Percentiles rank a stretch among this genome's conserved stretches.
Conservation (phyloP, 2,888 invertebrate species). For the Zaprionus obscuricornis region DNA sequence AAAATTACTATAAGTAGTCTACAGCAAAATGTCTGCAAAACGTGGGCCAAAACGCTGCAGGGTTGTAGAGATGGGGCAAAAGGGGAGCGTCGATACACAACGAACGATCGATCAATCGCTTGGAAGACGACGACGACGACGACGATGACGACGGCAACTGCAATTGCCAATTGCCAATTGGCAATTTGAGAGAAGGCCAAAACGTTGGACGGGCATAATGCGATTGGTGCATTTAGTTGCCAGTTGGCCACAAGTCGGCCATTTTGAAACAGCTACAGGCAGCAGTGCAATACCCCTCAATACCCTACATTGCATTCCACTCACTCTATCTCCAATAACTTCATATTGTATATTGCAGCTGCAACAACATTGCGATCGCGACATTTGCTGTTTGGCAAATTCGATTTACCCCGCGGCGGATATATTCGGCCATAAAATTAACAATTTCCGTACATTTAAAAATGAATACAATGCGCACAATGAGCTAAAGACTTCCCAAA, state of each 20-base stretch:
- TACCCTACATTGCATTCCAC: constrained; percentile 3
- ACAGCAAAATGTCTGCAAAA: constrained; percentile 73
- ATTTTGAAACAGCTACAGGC: constrained; percentile 55
- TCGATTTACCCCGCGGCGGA: constrained; percentile 46
- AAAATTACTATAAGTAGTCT: constrained; percentile 64
- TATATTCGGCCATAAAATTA: constrained; percentile 73
- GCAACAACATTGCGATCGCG: constrained; percentile 1
- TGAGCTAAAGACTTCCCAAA: constrained; percentile 6
- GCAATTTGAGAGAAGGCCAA: constrained; percentile 60
- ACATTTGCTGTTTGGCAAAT: constrained; percentile 2
- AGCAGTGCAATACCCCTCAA: constrained; percentile 13
- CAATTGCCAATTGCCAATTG: constrained; percentile 54
- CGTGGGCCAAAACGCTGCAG: constrained; percentile 63
- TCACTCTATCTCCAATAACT: no score
- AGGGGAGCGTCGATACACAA: constrained; percentile 16
- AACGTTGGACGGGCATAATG: constrained; percentile 71
- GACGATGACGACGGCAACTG: constrained; percentile 24
- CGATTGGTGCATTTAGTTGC: constrained; percentile 77
- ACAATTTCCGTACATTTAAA: constrained; percentile 73
- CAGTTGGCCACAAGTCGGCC: constrained; percentile 54
- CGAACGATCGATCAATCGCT: constrained; percentile 49
- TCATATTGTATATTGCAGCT: no score
- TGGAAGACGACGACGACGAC: constrained; percentile 40
- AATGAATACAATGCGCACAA: constrained; percentile 29
- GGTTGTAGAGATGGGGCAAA: constrained; percentile 1